Conservation (phyloP, 2,888 invertebrate species). For the Eugnorisma glareosa region DNA sequence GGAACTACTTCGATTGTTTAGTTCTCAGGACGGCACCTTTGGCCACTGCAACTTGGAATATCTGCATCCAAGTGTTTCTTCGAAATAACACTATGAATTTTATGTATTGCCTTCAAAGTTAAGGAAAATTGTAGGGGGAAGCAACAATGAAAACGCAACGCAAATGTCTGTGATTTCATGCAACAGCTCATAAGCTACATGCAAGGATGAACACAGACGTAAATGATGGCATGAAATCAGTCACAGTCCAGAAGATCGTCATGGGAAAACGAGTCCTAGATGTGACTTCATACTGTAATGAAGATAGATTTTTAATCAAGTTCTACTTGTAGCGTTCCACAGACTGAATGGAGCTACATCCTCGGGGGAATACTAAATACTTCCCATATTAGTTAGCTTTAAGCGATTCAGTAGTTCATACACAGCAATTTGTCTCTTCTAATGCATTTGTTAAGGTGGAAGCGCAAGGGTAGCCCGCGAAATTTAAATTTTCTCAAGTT, state of each 20-base stretch:
- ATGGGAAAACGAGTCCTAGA: constrained; percentile 84
- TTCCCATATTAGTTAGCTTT: constrained; percentile 15
- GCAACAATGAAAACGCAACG: constrained; percentile 54
- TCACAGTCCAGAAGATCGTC: constrained; percentile 85
- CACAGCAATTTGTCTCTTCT: constrained; percentile 39
- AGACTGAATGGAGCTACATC: constrained; percentile 39
- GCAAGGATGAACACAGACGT: constrained; percentile 71
- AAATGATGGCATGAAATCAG: constrained; percentile 73
- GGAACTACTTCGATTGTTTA: constrained; percentile 81
- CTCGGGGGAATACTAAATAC: constrained; percentile 48
- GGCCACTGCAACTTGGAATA: constrained; percentile 69
- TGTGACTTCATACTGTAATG: constrained; percentile 75
- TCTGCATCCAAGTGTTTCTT: constrained; percentile 70
- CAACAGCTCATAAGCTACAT: constrained; percentile 63
- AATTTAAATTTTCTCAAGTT: too few relatives aligned
- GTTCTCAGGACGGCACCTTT: constrained; percentile 81
- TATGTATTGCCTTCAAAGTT: constrained; percentile 67
- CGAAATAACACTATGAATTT: constrained; percentile 63
- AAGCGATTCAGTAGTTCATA: constrained; percentile 8
- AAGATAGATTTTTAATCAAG: constrained; percentile 61
- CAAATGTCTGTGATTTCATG: constrained; percentile 61
- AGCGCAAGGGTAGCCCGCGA: too few relatives aligned
- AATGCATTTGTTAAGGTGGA: constrained; percentile 33
- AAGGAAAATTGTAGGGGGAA: constrained; percentile 73
- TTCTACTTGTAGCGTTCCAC: constrained; percentile 32